Base-by-base conservation (phyloP, 1,140 invertebrate genomes). In the Sarcophaga bullata region DNA sequence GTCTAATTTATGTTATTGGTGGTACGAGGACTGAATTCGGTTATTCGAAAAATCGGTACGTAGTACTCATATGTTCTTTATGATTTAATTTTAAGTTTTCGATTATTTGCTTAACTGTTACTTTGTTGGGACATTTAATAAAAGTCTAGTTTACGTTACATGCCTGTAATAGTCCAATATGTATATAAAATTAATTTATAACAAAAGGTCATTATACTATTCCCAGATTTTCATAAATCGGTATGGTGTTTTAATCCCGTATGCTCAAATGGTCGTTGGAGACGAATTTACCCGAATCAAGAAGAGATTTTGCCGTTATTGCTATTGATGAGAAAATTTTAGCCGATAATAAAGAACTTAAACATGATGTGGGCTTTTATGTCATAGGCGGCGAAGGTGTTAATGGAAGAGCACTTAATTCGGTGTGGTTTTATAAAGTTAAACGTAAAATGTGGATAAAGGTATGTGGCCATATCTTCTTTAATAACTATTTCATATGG, bases 1-100 rank as follows among this genome's bases (percentile, higher is more conserved):
- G 81, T 17, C 83, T 84, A 58, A 80, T 84, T 72, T 84, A 82
- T 73, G 52, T 84, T 25, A 80, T 84, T 72, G 83, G 83, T 62
- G 83, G 81, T 19, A 73, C 75, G 1, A 72, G 49, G 19, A 82
- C 75, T 47, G 81, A 62, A 37, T 54, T 47, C 13, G 83, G 81
- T 48, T 82, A 75, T 72, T 48, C 82, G 7, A 84, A 84, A 80
- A 82, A 58, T 82, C 76, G 83, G 83, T 82, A 52, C 25, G 81
- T 72, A 73, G 25, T 37, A 37, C 1, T 37, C 25, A 37, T 37
- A 37, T 37, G 4, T 4, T 2, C 25, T 37, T 37, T 37, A 2
- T 37, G 25, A 2, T 37, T 37, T 37, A 37, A 37, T 37, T 37
- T 1, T 37, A 37, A 37, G 25, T 37, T 37, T 37, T 4, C 1